Base-by-base conservation (phyloP, 2,797 vertebrate species). In the Trichosurus vulpecula region DNA sequence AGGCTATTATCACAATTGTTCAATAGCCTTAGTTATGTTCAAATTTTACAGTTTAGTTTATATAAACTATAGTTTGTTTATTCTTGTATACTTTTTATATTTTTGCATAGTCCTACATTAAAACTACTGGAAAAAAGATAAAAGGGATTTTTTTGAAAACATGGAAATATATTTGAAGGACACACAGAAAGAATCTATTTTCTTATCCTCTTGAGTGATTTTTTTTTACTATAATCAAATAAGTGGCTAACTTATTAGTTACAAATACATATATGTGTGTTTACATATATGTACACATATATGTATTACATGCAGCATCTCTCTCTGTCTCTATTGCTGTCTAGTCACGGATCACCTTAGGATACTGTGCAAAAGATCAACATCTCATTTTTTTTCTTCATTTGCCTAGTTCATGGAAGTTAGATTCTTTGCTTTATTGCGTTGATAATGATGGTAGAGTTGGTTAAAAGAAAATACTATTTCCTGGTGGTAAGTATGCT, bases 391-490 rank as follows among this genome's bases (percentile, higher is more conserved):
- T n/a, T 98, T 96, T 96, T 98, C 97, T 98, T 98, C 96, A 95
- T 98, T 97, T 98, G 92, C 94, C 93, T 97, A 93, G 95, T 96
- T 97, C 96, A 93, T 96, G 98, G 97, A 98, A 98, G 98, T 97
- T 96, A 98, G 97, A 97, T 93, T 90, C 95, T 97, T 98, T 98
- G 95, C 97, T 98, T 98, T 98, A 97, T 98, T 98, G 98, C 98
- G 91, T 98, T 91, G 97, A 93, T 97, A 98, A 98, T 96, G 97
- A 97, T 97, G 95, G 5, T 56, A 96, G 95, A 93, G 57, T 54
- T 98, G 90, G 95, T 61, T 96, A 96, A 97, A 96, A 96, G 97
- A 98, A 98, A 98, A 98, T 61, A 97, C 97, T 97, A 87, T 98
- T 90, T 98, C 97, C 97, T 97, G 95, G 97, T 97, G 97, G 97